These are phyloP conservation scores for Sparidentex hasta DNA, from an alignment of 2,797 vertebrate species.

Conservation along the genomic window DNA sequence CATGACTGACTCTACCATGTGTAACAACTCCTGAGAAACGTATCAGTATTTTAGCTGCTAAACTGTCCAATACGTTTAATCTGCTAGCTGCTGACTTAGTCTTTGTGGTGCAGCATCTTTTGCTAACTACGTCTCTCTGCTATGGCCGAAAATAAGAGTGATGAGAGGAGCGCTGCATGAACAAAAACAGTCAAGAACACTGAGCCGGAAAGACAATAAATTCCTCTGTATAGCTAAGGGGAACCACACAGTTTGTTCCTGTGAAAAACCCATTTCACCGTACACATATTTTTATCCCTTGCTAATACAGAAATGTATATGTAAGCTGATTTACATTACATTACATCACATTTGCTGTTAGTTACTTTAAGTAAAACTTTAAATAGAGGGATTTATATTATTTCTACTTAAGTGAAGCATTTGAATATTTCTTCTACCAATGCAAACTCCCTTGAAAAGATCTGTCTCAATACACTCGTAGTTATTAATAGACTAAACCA, in stretches of 20 bases:
- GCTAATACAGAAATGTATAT: background rate
- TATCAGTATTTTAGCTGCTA: background rate
- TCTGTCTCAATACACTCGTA: background rate
- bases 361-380: background rate
- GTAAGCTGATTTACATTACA: background rate
- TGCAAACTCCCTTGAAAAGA: background rate
- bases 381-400: background rate
- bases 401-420: background rate
- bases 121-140: background rate
- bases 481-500: slow-evolving; percentile 47
- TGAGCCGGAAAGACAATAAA: background rate
- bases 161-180: background rate
- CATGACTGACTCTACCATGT: too few species aligned
- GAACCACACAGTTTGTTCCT: background rate
- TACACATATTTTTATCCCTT: background rate
- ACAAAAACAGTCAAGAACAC: background rate
- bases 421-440: background rate
- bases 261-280: background rate
- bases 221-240: background rate
- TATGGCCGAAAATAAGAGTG: background rate
- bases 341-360: background rate
- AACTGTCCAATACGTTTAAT: too few species aligned
- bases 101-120: background rate
- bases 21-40: background rate
- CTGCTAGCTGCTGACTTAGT: background rate